These are phyloP conservation scores for western clawed frog (Xenopus tropicalis) DNA, from an alignment of 2,113 vertebrate species.

Conservation along the genomic window UCB_Xtro_10.0 CM004446.2:34391001-34391500, in stretches of 20 bases:
- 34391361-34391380: background rate
- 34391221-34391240: constrained; percentile 30
- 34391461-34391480: too few relatives aligned
- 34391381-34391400: background rate
- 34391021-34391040: too few relatives aligned
- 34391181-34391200: constrained; percentile 2
- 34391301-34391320: background rate
- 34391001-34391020: too few relatives aligned
- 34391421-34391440: too few relatives aligned
- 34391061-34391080: background rate
- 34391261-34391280: background rate
- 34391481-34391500: too few relatives aligned
- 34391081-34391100: too few relatives aligned
- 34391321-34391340: background rate
- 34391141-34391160: background rate
- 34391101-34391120: too few relatives aligned
- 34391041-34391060: too few relatives aligned
- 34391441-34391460: too few relatives aligned
- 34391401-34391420: too few relatives aligned
- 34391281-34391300: background rate
- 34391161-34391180: background rate
- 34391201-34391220: constrained; percentile 2
- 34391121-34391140: background rate
- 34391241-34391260: background rate
- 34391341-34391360: background rate